Conservation (phyloP, 2,888 invertebrate species). For the Shargacucullia verbasci region DNA sequence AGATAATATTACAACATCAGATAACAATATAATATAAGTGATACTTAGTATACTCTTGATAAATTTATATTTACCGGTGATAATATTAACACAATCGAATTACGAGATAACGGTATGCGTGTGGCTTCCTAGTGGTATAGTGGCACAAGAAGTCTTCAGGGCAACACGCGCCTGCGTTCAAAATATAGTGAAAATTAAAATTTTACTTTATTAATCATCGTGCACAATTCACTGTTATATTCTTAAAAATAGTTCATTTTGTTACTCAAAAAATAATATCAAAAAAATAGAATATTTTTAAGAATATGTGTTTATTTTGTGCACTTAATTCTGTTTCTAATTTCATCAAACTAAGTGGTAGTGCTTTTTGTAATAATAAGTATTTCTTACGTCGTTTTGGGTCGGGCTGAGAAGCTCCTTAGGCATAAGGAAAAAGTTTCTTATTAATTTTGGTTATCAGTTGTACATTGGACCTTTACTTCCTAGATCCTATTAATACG, state of each 20-base stretch:
- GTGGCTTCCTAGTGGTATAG: constrained; percentile 6
- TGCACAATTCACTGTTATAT: constrained; percentile 31
- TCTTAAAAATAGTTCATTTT: constrained; percentile 23
- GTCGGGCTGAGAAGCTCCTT: constrained; percentile 84
- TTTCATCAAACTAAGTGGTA: constrained; percentile 46
- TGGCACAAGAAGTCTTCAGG: constrained; percentile 15
- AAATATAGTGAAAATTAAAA: constrained; percentile 11
- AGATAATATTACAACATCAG: background rate
- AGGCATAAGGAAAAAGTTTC: constrained; percentile 65
- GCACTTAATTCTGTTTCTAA: constrained; percentile 44
- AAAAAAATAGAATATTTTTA: constrained; percentile 24
- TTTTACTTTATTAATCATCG: constrained; percentile 10
- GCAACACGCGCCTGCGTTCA: constrained; percentile 13
- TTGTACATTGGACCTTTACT: constrained; percentile 84
- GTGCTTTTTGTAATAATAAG: constrained; percentile 58
- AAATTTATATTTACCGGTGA: constrained; percentile 15
- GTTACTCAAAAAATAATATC: constrained; percentile 6
- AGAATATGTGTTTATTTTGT: constrained; percentile 30
- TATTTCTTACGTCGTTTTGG: constrained; percentile 79
- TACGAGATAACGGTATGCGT: constrained; percentile 6
- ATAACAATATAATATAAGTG: background rate
- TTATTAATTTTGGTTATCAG: constrained; percentile 57
- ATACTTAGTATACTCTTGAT: constrained; percentile 5
- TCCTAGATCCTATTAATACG: constrained; percentile 27
- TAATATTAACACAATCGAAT: constrained; percentile 4